Base-by-base conservation (phyloP, 2,888 invertebrate genomes). In the Ommatoiulus sabulosus region DNA sequence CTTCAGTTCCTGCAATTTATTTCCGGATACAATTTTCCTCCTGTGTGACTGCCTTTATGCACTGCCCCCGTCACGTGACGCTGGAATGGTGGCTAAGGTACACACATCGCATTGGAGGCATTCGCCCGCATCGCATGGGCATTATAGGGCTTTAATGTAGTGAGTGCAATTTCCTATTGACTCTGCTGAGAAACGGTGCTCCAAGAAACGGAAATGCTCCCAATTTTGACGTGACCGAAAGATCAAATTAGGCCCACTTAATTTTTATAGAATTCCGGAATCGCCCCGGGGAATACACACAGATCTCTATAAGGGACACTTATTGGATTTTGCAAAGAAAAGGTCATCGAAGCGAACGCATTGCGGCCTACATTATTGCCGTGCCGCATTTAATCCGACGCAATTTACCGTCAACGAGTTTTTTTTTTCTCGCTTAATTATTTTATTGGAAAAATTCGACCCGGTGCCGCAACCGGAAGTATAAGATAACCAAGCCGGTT, bases 201-300 rank as follows among this genome's bases (percentile, higher is more conserved):
- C 72, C 72, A 10, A 72, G 72, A 72, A 72, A 20, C 24, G 72
- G 72, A 72, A 72, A 72, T 72, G 72, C 72, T 72, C 72, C 72
- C 72, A 72, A 72, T 72, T 72, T 72, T 72, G 72, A 72, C 72
- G 72, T 72, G 24, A 72, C 72, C 72, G 24, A 72, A 72, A 72
- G 72, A 72, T 72, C 72, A 72, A 72, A 72, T 72, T 72, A 72
- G 72, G 72, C 72, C 24, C 72, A 72, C 72, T 72, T 72, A 72
- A 72, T 72, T 72, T 72, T 72, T 72, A 20, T 72, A 72, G 24
- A 72, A 72, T n/a, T 72, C 72, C 72, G 72, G n/a, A 24, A 72
- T 72, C 72, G 72, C 72, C 72, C 10, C 24, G 72, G 72, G 72
- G 72, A 72, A 72, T 72, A 72, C 7, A 24, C 24, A 8, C 10